Evolutionary conservation across 2,113 vertebrate species (phyloP).

Genomic region (Sinosuthora webbiana): DNA sequence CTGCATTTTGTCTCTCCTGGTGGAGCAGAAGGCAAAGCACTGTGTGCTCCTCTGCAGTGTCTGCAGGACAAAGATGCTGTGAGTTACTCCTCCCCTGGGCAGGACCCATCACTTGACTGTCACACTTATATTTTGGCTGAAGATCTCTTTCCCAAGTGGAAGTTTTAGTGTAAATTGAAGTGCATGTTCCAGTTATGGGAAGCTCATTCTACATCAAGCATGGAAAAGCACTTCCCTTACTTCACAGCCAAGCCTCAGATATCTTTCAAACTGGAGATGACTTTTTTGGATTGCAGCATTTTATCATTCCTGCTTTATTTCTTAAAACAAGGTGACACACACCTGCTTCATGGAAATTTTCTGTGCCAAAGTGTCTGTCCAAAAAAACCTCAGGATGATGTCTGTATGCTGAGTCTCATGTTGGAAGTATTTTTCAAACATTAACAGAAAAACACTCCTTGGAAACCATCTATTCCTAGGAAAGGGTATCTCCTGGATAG

Average conservation of each 20-base stretch:
- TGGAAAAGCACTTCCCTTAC: background rate
- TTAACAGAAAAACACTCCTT: background rate
- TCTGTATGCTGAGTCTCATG: accelerated
- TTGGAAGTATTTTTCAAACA: background rate
- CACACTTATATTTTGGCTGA: background rate
- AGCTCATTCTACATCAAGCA: background rate
- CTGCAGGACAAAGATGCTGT: background rate
- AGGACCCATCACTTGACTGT: background rate
- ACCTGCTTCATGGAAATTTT: background rate
- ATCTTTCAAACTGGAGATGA: background rate
- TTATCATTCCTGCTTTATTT: background rate
- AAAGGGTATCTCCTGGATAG: background rate
- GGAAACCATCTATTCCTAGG: background rate
- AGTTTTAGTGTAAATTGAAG: background rate
- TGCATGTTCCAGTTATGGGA: background rate
- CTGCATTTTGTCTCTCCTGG: background rate
- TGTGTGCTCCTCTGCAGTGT: accelerated
- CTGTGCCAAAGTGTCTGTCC: background rate
- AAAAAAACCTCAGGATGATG: background rate
- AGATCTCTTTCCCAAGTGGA: background rate
- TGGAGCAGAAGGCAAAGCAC: background rate
- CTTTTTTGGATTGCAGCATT: background rate
- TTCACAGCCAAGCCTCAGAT: background rate
- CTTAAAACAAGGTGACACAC: background rate
- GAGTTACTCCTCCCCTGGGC: background rate